These are phyloP conservation scores for Neuroterus valhalla DNA, from an alignment of 1,140 invertebrate species.

Conservation along the genomic window DNA sequence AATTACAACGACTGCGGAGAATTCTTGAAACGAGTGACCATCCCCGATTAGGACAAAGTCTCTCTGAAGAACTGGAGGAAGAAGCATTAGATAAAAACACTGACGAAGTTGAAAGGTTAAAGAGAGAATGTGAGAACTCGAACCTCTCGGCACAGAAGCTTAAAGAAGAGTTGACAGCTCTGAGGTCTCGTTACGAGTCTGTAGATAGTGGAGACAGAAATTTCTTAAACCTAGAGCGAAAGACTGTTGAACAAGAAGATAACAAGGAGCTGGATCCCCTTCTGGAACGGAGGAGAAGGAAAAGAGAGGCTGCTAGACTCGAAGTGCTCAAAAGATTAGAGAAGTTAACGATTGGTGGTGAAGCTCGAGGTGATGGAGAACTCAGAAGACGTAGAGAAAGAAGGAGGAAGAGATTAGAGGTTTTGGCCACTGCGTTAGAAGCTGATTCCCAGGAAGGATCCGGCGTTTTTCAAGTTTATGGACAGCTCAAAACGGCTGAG, in stretches of 20 bases:
- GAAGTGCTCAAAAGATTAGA: constrained; percentile 68
- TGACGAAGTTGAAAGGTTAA: constrained; percentile 63
- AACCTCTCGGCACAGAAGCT: constrained; percentile 64
- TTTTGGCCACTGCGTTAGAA: constrained; percentile 67
- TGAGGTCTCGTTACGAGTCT: constrained; percentile 63
- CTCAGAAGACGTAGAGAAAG: constrained; percentile 65
- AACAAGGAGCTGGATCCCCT: constrained; percentile 48
- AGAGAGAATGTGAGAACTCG: constrained; percentile 65
- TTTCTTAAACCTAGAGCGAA: not conserved
- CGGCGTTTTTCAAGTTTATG: constrained; percentile 71
- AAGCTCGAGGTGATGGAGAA: constrained; percentile 65
- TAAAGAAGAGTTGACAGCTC: constrained; percentile 62
- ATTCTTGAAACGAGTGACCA: constrained; percentile 76
- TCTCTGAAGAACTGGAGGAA: constrained; percentile 36
- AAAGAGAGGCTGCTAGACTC: constrained; percentile 67
- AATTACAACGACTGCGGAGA: constrained; percentile 85
- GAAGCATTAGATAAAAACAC: constrained; percentile 47
- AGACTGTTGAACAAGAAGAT: not conserved
- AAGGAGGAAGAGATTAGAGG: constrained; percentile 65
- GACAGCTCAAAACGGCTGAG: constrained; percentile 71
- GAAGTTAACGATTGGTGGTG: constrained; percentile 71
- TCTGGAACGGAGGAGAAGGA: constrained; percentile 61
- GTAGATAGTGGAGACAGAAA: constrained; percentile 8
- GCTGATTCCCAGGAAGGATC: constrained; percentile 66
- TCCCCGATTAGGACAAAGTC: constrained; percentile 38